phyloP scores from a whole-genome alignment of 2,113 vertebrate species.

The Engystomops pustulosus region DNA sequence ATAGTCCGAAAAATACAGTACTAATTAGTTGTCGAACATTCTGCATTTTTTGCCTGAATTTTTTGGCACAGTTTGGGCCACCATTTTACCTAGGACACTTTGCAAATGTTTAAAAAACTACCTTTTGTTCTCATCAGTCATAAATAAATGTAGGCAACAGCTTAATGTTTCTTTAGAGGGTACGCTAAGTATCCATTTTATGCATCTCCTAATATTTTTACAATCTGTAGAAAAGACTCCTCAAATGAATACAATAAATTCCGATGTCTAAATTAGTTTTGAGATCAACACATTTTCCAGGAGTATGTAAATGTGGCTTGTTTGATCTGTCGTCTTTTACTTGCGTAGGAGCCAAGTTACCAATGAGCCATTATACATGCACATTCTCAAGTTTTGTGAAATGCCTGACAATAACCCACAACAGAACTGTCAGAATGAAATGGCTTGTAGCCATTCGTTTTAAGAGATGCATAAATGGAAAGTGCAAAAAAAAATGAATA shows the following conservation, averaged over 20 bases:
- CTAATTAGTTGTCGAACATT: too few relatives aligned
- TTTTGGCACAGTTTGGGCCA: too few relatives aligned
- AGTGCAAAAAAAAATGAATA: too few relatives aligned
- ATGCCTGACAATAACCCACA: neutral
- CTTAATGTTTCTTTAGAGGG: neutral
- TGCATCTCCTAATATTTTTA: neutral
- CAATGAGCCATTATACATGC: neutral
- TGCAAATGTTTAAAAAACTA: too few relatives aligned
- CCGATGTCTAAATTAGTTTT: neutral
- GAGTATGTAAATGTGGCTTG: conserved; percentile 17
- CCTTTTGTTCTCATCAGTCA: too few relatives aligned
- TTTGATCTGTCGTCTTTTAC: neutral
- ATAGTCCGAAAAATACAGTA: too few relatives aligned
- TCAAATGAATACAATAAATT: neutral
- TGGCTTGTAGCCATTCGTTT: neutral
- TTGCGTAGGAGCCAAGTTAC: neutral
- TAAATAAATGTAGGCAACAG: too few relatives aligned
- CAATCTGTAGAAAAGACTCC: neutral
- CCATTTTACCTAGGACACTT: too few relatives aligned
- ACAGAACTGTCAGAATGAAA: neutral
- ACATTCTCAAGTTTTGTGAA: neutral
- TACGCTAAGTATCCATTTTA: neutral
- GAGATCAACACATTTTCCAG: neutral
- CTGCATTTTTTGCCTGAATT: too few relatives aligned
- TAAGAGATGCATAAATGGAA: conserved; percentile 3